Evolutionary conservation across 1,140 invertebrate species (phyloP).

Genomic region (Maniola jurtina): DNA sequence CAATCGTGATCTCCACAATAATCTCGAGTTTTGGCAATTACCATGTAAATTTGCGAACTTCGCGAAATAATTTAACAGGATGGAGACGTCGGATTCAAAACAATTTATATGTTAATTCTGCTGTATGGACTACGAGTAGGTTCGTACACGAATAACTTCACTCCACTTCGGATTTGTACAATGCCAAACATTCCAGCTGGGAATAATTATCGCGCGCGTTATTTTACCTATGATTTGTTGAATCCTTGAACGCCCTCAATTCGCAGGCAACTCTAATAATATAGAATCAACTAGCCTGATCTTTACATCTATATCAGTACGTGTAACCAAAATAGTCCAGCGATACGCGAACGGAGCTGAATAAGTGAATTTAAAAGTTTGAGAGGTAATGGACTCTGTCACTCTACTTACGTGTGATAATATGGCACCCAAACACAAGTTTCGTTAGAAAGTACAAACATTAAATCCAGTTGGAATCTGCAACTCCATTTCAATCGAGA

Average conservation of each 20-base stretch:
- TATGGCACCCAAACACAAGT: slow-evolving; percentile 37
- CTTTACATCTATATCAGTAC: too few relatives aligned
- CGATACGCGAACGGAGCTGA: too few relatives aligned
- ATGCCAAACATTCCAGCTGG: slow-evolving; percentile 25
- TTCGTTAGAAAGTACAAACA: slow-evolving; percentile 46
- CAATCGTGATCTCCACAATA: slow-evolving; percentile 65
- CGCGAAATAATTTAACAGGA: slow-evolving; percentile 75
- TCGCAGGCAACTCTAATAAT: background rate
- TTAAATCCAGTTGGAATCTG: slow-evolving; percentile 56
- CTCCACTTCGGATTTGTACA: slow-evolving; percentile 37
- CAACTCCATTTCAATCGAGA: slow-evolving; percentile 56
- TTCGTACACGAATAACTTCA: slow-evolving; percentile 45
- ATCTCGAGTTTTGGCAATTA: slow-evolving; percentile 76
- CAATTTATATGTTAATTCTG: slow-evolving; percentile 76
- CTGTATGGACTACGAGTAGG: slow-evolving; percentile 52
- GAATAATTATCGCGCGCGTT: slow-evolving; percentile 29
- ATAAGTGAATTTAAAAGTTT: too few relatives aligned
- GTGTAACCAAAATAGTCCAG: too few relatives aligned
- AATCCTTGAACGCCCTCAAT: background rate
- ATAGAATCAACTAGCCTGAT: too few relatives aligned
- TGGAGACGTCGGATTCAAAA: slow-evolving; percentile 72
- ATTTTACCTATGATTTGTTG: slow-evolving; percentile 2
- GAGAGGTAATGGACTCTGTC: too few relatives aligned
- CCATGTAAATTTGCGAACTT: slow-evolving; percentile 77
- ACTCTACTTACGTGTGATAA: too few relatives aligned